Conservation (phyloP, 2,113 vertebrate species). For the Triplophysa dalaica region DNA sequence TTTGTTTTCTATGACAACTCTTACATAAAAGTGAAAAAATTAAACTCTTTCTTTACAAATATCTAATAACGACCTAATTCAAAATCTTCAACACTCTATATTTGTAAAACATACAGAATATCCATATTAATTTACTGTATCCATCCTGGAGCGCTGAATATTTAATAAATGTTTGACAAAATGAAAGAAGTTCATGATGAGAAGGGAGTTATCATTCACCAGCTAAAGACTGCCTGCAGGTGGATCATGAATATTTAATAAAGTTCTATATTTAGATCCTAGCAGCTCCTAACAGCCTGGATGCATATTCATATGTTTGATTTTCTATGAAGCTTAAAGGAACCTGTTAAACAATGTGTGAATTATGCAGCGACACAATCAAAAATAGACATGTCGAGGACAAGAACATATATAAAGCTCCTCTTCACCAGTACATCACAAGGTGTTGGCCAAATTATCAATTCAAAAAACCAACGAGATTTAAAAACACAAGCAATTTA, state of each 20-base stretch:
- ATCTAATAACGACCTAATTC: neutral
- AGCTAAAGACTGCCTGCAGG: constrained; percentile 66
- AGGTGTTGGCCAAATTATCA: neutral
- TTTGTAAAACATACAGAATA: too few species aligned
- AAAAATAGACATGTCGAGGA: constrained; percentile 21
- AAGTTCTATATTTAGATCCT: constrained; percentile 75
- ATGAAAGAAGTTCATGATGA: constrained; percentile 18
- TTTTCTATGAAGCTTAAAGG: constrained; percentile 66
- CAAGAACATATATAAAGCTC: neutral
- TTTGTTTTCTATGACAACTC: too few species aligned
- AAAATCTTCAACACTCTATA: neutral
- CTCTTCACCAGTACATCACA: neutral
- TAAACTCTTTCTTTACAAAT: neutral
- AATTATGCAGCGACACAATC: constrained; percentile 33
- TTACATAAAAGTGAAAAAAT: neutral
- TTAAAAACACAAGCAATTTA: neutral
- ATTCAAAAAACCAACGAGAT: neutral
- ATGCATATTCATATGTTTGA: constrained; percentile 71
- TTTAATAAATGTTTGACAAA: constrained; percentile 21
- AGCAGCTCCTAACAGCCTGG: constrained; percentile 67
- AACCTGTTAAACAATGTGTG: constrained; percentile 43
- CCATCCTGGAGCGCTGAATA: neutral
- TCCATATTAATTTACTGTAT: neutral
- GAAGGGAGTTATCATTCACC: constrained; percentile 62
- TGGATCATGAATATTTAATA: constrained; percentile 77